Base-by-base conservation (phyloP, 30 jellyfish, hydroid and myxozoan genomes). In the Mastigias papua region DNA sequence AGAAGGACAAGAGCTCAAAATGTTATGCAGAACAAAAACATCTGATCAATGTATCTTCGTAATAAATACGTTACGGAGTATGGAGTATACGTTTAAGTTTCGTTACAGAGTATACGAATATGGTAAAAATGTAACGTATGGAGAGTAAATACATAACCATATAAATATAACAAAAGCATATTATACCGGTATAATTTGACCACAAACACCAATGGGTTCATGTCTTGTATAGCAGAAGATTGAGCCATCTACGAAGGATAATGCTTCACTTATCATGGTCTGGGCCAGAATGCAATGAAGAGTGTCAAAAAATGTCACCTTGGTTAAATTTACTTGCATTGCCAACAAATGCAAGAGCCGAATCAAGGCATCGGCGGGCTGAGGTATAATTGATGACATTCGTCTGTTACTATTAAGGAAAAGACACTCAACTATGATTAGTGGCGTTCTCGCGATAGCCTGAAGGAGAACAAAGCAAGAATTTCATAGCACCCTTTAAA, bases 171-270 rank as follows among this genome's bases (percentile, higher is more conserved):
- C 23, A 2, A 51, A 51, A 51, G 25, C 17, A 51, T 4, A 5
- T 17, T 51, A 46, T 81, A 94, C 99, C 31, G 99, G 99, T 27
- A 94, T 94, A 49, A 94, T 94, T 67, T 89, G 97, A 13, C 99
- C 99, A 35, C 95, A 86, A 20, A 94, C 99, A 64, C 99, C 99
- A 84, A 94, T 88, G 8, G 99, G 98, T 74, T 94, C 97, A 75
- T 94, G 99, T 50, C 84, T 81, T 69, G 99, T 94, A 49, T 68
- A 94, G 81, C 91, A 64, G 46, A 89, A 94, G 30, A 89, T 81
- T n/a, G 92, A 80, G 0, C 95, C 97, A 77, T 94, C 99, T 94
- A 49, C 19, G n/a, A n/a, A n/a, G n/a, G n/a, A n/a, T n/a, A n/a
- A n/a, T n/a, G n/a, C n/a, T n/a, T n/a, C n/a, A n/a, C n/a, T n/a